phyloP scores from a whole-genome alignment of 2,888 invertebrate species.

The Ceriagrion tenellum region DNA sequence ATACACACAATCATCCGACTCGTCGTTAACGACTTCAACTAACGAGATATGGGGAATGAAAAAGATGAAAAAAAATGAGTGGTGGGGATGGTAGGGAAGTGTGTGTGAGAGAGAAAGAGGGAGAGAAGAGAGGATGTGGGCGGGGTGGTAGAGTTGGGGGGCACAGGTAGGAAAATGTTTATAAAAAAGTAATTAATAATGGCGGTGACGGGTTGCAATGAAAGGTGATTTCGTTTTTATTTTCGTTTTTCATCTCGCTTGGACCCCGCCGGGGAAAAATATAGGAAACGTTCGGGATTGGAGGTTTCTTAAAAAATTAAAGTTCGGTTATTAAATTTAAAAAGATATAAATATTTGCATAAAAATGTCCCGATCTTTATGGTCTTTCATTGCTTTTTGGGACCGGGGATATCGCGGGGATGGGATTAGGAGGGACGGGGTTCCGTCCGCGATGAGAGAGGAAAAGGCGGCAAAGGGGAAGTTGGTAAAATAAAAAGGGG shows the following conservation, averaged over 20 bases:
- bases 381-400: slow-evolving; percentile 47
- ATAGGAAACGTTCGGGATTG: slow-evolving; percentile 43
- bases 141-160: background rate
- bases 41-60: slow-evolving; percentile 62
- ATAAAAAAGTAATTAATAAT: slow-evolving; percentile 64
- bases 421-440: background rate
- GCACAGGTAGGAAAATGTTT: slow-evolving; percentile 33
- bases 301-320: slow-evolving; percentile 43
- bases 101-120: background rate
- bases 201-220: slow-evolving; percentile 58
- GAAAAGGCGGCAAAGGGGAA: slow-evolving; percentile 48
- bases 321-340: slow-evolving; percentile 62
- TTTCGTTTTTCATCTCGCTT: background rate
- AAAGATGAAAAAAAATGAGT: slow-evolving; percentile 47
- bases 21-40: slow-evolving; percentile 65
- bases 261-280: slow-evolving; percentile 41
- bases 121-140: background rate
- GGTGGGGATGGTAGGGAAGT: background rate
- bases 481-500: background rate
- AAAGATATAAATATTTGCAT: background rate
- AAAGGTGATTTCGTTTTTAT: slow-evolving; percentile 10
- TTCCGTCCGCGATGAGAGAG: background rate
- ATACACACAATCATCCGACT: slow-evolving; percentile 61
- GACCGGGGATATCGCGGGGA: background rate
- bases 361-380: slow-evolving; percentile 34